Base-by-base conservation (phyloP, 2,113 vertebrate genomes). In the Procavia capensis region DNA sequence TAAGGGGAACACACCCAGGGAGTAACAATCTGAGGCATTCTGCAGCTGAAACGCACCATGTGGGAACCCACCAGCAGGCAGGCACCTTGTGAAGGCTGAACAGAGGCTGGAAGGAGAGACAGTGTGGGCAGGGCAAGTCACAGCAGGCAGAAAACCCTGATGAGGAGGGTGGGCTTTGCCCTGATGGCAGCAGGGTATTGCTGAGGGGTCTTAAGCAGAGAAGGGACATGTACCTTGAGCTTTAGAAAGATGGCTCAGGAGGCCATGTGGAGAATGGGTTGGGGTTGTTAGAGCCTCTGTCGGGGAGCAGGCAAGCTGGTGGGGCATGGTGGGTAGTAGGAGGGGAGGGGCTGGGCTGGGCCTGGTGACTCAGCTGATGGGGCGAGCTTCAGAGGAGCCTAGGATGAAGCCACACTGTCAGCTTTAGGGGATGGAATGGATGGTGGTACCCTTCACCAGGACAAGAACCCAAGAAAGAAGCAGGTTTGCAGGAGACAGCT, bases 71-170 rank as follows among this genome's bases (percentile, higher is more conserved):
- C n/a, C 74, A 16, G 36, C 4, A 11, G 20, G 25, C 16, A 6
- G 72, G 36, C 45, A 7, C 17, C 11, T 16, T 66, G 57, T 20
- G 0, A 0, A 24, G 29, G 29, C 63, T 39, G 31, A 47, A 45
- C 80, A 47, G 74, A 63, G 19, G 19, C 13, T n/a, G n/a, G 16
- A 19, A 57, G 68, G 36, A 34, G 34, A 43, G 47, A 45, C 2
- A 0, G 5, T 2, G 1, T 6, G 7, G 16, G 14, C 14, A 1
- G 43, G 9, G 45, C 5, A n/a, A 59, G 47, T 9, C 39, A 13
- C 1, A 34, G 20, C 11, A 20, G 47, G 63, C 57, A 27, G 4
- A 14, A 24, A 85, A 6, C 36, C 50, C 43, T 74, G 20, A 14
- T 3, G 16, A 47, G 64, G 41, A 24, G 70, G 5, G 11, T 27